Conservation (phyloP, 2,888 invertebrate genomes). For the Sarcophaga subvicina region DNA sequence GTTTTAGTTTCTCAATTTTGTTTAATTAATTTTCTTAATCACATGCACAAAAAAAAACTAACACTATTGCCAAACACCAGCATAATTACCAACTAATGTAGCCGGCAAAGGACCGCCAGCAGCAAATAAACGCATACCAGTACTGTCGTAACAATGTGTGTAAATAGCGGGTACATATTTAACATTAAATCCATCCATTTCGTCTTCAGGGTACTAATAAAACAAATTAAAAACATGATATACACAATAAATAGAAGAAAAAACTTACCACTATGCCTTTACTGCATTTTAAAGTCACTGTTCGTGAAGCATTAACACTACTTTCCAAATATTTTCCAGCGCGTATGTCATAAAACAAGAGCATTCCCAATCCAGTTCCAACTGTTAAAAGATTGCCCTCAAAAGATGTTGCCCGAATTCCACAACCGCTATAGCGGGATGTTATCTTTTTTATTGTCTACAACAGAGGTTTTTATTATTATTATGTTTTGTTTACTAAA, state of each 20-base stretch:
- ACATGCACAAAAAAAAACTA: constrained; percentile 19
- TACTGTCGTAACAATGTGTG: constrained; percentile 97
- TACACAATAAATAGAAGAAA: background rate
- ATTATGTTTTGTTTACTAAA: background rate
- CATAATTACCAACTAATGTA: constrained; percentile 95
- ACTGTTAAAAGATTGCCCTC: constrained; percentile 95
- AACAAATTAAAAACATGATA: constrained; percentile 66
- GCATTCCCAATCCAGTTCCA: constrained; percentile 94
- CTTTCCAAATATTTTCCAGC: constrained; percentile 96
- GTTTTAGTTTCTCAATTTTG: constrained; percentile 69
- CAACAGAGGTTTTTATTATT: constrained; percentile 20
- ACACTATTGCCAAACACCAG: constrained; percentile 93
- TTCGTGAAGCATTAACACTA: constrained; percentile 93
- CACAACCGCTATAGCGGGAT: constrained; percentile 94
- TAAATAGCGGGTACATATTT: constrained; percentile 97
- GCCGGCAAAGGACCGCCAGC: constrained; percentile 97
- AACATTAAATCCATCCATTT: constrained; percentile 91
- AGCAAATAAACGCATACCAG: constrained; percentile 95
- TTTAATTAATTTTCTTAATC: constrained; percentile 42
- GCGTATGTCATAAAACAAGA: constrained; percentile 96
- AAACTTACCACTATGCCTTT: constrained; percentile 91
- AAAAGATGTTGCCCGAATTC: constrained; percentile 95
- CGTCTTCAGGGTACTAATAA: constrained; percentile 91
- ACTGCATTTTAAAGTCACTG: constrained; percentile 93
- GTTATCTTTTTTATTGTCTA: constrained; percentile 90